Evolutionary conservation across 2,113 vertebrate genomes (phyloP).

Genomic region (Casuarius casuarius): DNA sequence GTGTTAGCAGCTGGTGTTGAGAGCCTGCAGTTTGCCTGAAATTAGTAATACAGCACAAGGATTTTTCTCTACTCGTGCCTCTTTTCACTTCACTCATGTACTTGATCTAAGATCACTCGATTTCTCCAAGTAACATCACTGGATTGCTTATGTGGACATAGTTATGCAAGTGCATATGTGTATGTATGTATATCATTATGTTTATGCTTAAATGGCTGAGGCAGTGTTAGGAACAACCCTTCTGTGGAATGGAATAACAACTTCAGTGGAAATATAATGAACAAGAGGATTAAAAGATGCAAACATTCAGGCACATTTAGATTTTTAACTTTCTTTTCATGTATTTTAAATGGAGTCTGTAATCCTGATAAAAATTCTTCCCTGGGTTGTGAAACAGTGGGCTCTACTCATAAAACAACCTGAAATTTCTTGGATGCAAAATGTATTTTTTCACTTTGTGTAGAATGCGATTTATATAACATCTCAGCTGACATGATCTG

Average conservation of each 20-base stretch:
- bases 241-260: not conserved
- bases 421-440: slow-evolving; percentile 53
- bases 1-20: not conserved
- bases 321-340: slow-evolving; percentile 2
- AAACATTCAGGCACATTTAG: slow-evolving; percentile 34
- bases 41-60: not conserved
- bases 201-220: not conserved
- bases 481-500: slow-evolving; percentile 63
- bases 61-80: not conserved
- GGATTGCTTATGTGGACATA: not conserved
- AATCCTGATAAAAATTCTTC: slow-evolving; percentile 39
- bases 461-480: slow-evolving; percentile 64
- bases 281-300: slow-evolving; percentile 2
- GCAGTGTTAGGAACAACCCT: not conserved
- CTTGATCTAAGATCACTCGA: not conserved
- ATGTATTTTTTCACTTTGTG: slow-evolving; percentile 54
- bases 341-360: not conserved
- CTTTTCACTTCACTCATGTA: not conserved
- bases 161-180: not conserved
- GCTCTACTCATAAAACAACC: slow-evolving; percentile 35
- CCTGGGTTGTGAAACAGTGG: slow-evolving; percentile 33
- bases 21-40: not conserved
- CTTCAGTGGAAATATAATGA: not conserved
- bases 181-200: not conserved
- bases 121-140: not conserved